These are phyloP conservation scores for Buathra laborator DNA, from an alignment of 2,888 invertebrate genomes.

Conservation along the genomic window DNA sequence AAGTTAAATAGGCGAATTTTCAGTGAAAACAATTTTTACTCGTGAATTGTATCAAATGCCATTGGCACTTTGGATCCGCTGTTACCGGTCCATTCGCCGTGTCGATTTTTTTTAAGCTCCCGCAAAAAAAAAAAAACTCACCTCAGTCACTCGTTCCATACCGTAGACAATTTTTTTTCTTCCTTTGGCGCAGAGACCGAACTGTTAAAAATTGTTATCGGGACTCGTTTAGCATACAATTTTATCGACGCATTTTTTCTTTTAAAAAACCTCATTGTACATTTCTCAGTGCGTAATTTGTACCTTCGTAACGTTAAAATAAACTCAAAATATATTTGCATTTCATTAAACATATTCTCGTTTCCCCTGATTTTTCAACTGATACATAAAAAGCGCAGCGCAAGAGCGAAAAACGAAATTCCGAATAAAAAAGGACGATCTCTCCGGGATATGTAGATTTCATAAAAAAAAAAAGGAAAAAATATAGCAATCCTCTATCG, in stretches of 20 bases:
- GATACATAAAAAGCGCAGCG: neutral
- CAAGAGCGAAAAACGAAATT: neutral
- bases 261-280: neutral
- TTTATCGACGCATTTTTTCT: neutral
- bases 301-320: neutral
- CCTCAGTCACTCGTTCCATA: neutral
- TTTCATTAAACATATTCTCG: neutral
- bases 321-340: neutral
- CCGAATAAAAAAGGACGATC: neutral
- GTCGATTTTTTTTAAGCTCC: neutral
- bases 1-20: neutral
- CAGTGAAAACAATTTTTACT: slow-evolving; percentile 15
- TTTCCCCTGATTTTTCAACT: neutral
- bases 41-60: slow-evolving; percentile 2
- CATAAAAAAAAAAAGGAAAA: neutral
- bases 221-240: neutral
- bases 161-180: neutral
- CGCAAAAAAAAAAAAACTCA: neutral
- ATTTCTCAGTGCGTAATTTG: neutral
- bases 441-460: neutral
- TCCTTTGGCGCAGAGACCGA: neutral
- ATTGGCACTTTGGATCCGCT: neutral
- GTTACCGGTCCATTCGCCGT: neutral
- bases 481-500: neutral
- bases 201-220: neutral